Conservation (phyloP, 2,113 vertebrate species). For the Platysternon megacephalum region DNA sequence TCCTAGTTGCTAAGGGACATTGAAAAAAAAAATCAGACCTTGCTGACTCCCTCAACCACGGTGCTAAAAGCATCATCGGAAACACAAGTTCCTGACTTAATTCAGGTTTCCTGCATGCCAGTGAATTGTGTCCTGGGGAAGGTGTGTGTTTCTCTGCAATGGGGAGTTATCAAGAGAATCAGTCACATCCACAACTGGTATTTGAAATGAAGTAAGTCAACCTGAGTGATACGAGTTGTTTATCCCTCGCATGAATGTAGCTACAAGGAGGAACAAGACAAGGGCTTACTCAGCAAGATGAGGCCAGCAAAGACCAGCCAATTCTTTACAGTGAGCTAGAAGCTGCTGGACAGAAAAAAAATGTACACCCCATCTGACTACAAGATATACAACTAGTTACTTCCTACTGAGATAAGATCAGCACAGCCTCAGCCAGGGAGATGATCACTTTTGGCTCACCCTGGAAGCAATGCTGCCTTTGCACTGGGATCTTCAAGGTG, state of each 20-base stretch:
- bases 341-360: not conserved
- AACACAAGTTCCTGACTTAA: not conserved
- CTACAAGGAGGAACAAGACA: not conserved
- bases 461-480: not conserved
- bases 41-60: not conserved
- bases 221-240: not conserved
- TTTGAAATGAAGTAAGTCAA: not conserved
- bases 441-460: not conserved
- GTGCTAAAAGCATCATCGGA: not conserved
- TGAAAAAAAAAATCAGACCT: not conserved
- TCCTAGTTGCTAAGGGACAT: not conserved
- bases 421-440: not conserved
- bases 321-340: not conserved
- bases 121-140: not conserved
- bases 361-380: not conserved
- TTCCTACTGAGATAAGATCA: not conserved
- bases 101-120: not conserved
- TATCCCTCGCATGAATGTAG: not conserved
- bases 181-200: not conserved
- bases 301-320: not conserved
- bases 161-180: not conserved
- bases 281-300: not conserved
- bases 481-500: not conserved
- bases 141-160: not conserved
- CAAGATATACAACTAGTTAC: not conserved